These are phyloP conservation scores for Nycticorax nycticorax DNA, from an alignment of 2,113 vertebrate genomes.

Conservation along the genomic window DNA sequence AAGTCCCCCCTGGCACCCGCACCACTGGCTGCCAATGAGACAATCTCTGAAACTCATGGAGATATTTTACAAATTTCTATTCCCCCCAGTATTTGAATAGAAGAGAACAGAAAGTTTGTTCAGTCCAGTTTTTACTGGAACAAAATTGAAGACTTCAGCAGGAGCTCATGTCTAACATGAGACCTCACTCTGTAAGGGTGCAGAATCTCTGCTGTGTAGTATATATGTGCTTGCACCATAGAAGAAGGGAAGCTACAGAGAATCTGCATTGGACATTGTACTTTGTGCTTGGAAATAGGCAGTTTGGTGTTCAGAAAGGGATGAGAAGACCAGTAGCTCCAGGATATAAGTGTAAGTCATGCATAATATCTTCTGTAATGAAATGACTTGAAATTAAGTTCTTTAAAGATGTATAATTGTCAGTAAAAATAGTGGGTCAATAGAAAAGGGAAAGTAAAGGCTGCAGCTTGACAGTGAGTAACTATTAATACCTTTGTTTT, in stretches of 20 bases:
- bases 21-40: neutral
- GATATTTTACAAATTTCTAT: neutral
- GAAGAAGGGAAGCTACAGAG: neutral
- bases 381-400: neutral
- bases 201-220: neutral
- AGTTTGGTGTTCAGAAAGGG: neutral
- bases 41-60: neutral
- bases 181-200: neutral
- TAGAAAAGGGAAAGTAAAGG: neutral
- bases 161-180: neutral
- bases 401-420: neutral
- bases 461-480: neutral
- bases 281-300: neutral
- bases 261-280: neutral
- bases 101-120: conserved; percentile 15
- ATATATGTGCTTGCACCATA: neutral
- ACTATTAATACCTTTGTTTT: neutral
- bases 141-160: neutral
- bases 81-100: neutral
- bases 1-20: neutral
- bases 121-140: neutral
- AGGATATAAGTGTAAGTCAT: neutral
- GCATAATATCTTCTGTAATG: neutral
- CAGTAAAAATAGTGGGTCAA: neutral
- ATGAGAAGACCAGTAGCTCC: neutral